Percentiles rank a stretch among this genome's conserved stretches.
Conservation (phyloP, 2,797 vertebrate species). For the Leontocebus nigricollis region DNA sequence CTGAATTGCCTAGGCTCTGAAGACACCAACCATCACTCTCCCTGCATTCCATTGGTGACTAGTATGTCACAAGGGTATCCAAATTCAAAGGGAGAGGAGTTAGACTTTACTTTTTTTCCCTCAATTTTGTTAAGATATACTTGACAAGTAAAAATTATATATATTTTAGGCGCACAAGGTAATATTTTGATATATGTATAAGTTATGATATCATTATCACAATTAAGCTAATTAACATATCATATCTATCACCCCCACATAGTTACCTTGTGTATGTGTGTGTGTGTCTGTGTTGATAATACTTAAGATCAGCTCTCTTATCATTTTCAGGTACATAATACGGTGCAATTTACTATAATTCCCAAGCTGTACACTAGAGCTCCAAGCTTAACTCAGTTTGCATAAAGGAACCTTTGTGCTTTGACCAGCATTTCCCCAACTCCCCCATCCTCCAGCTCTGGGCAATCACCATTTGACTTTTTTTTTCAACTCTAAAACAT, state of each 20-base stretch:
- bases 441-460: neutral
- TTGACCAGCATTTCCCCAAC: neutral
- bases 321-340: neutral
- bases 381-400: neutral
- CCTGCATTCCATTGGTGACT: neutral
- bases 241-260: neutral
- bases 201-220: neutral
- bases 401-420: neutral
- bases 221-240: neutral
- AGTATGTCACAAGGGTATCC: neutral
- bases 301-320: neutral
- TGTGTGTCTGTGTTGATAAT: neutral
- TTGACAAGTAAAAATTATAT: neutral
- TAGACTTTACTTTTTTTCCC: neutral
- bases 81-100: neutral
- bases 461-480: neutral
- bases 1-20: neutral
- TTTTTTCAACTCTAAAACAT: neutral
- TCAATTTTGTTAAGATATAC: neutral
- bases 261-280: neutral
- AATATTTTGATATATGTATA: neutral
- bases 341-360: neutral
- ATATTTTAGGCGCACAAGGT: neutral
- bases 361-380: neutral
- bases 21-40: no score